Evolutionary conservation across 2,113 vertebrate genomes (phyloP).

Genomic region (Rhea americana): DNA sequence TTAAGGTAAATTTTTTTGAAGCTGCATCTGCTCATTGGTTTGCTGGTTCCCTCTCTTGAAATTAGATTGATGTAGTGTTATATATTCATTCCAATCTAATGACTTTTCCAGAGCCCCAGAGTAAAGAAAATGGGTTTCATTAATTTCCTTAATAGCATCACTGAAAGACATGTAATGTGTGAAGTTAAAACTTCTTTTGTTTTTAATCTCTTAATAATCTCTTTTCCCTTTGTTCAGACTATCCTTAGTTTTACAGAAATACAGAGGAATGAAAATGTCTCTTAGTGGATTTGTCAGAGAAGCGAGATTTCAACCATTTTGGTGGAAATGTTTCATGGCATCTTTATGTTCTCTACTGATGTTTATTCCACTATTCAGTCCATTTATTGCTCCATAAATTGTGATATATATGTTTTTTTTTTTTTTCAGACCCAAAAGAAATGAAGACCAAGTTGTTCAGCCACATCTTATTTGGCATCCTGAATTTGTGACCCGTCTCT

Average conservation of each 20-base stretch:
- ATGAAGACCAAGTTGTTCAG: constrained; percentile 49
- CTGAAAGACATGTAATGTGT: constrained; percentile 63
- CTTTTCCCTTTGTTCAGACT: constrained; percentile 61
- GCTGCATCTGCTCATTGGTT: constrained; percentile 62
- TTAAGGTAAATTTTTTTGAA: constrained; percentile 71
- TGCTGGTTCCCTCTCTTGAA: constrained; percentile 69
- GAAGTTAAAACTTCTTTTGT: constrained; percentile 66
- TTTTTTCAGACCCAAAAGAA: constrained; percentile 43
- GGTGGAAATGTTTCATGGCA: constrained; percentile 51
- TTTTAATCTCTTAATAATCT: constrained; percentile 73
- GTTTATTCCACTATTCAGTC: constrained; percentile 60
- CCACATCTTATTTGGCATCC: constrained; percentile 8
- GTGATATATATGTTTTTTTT: constrained; percentile 39
- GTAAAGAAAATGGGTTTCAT: constrained; percentile 72
- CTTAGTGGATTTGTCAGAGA: constrained; percentile 43
- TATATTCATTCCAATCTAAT: constrained; percentile 73
- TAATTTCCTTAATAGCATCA: constrained; percentile 75
- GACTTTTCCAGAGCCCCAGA: constrained; percentile 67
- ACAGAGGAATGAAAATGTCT: constrained; percentile 54
- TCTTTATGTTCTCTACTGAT: constrained; percentile 56
- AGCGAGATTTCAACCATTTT: constrained; percentile 46
- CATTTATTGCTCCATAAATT: constrained; percentile 64
- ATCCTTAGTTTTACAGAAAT: constrained; percentile 44
- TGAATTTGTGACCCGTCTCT: constrained; percentile 40
- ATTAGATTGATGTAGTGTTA: constrained; percentile 74